A percentile compares a stretch with the other conserved stretches of the same genome.
Conservation (phyloP, 2,113 vertebrate species). For the Xenopus borealis region DNA sequence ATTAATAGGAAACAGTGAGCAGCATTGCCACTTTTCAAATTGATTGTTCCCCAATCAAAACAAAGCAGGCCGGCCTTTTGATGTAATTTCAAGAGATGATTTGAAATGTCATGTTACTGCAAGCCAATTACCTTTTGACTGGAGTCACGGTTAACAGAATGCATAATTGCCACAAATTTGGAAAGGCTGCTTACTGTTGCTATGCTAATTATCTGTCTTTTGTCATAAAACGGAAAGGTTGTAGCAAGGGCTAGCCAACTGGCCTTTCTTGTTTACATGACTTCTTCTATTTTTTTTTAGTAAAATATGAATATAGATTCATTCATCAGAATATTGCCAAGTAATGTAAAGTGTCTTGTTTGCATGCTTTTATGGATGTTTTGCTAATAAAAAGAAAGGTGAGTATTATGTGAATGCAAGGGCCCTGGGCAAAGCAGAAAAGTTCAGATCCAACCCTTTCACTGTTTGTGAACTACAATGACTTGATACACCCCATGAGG, state of each 20-base stretch:
- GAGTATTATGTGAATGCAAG: too few relatives aligned
- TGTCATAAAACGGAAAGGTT: conserved; percentile 81
- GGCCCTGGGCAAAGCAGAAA: too few relatives aligned
- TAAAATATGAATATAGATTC: too few relatives aligned
- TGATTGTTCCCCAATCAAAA: conserved; percentile 91
- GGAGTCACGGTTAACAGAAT: conserved; percentile 82
- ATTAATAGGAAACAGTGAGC: conserved; percentile 93
- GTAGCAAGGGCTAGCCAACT: conserved; percentile 64
- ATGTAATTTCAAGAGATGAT: conserved; percentile 92
- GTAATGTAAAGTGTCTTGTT: too few relatives aligned
- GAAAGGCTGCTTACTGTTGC: conserved; percentile 75
- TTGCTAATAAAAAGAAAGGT: too few relatives aligned
- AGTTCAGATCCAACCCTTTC: too few relatives aligned
- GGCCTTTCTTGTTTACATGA: conserved; percentile 78
- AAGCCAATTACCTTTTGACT: conserved; percentile 89
- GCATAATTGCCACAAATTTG: conserved; percentile 83
- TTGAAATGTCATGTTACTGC: conserved; percentile 89
- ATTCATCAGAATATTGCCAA: too few relatives aligned
- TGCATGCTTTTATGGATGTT: too few relatives aligned
- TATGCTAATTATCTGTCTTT: conserved; percentile 86
- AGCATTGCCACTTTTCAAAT: conserved; percentile 92
- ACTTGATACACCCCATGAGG: too few relatives aligned
- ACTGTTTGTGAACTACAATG: too few relatives aligned
- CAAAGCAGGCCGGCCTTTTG: conserved; percentile 83
- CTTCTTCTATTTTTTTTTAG: conserved; percentile 23